Percentiles rank a stretch among this genome's conserved stretches.
These are phyloP conservation scores for Buceros bicornis DNA, from an alignment of 2,797 vertebrate species.

Conservation along the genomic window DNA sequence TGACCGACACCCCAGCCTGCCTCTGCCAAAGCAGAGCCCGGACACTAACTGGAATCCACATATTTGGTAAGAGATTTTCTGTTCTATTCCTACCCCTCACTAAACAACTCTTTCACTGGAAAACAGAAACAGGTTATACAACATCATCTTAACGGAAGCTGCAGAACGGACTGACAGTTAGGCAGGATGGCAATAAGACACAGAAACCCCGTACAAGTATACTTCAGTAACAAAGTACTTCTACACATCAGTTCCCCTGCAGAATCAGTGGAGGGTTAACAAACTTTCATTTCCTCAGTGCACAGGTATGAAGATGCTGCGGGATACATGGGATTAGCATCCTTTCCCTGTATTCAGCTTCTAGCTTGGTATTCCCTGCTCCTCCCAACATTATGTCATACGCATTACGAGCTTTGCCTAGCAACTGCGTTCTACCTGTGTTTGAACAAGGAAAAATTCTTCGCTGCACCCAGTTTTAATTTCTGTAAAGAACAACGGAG, in stretches of 20 bases:
- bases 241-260: not conserved
- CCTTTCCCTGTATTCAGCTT: not conserved
- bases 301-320: not conserved
- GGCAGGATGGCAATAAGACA: not conserved
- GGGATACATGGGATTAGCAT: not conserved
- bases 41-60: slow-evolving; percentile 6
- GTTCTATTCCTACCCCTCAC: not conserved
- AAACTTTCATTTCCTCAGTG: not conserved
- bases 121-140: not conserved
- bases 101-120: not conserved
- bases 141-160: not conserved
- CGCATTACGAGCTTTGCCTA: not conserved
- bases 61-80: not conserved
- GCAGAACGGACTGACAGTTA: not conserved
- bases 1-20: not conserved
- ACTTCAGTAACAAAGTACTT: not conserved
- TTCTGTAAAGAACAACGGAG: not conserved
- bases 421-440: not conserved
- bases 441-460: not conserved
- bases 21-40: not conserved
- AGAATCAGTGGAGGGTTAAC: not conserved
- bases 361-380: not conserved
- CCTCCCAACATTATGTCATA: not conserved
- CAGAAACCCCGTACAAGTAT: not conserved
- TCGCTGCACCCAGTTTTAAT: not conserved